Evolutionary conservation across 2,113 vertebrate species (phyloP).

Genomic region (Onychostoma macrolepis): DNA sequence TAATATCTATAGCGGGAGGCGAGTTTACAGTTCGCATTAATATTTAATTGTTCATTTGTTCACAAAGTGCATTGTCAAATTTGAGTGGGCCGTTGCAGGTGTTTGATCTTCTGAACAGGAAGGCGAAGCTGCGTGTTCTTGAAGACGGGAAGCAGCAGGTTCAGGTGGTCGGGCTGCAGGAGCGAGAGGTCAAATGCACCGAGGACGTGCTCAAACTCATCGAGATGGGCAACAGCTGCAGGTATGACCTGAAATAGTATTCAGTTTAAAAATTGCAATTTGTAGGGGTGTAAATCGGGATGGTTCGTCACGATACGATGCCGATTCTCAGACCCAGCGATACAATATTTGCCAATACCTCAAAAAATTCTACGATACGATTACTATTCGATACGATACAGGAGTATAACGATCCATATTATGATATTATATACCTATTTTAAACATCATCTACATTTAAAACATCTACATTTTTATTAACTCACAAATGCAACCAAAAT

Average conservation of each 20-base stretch:
- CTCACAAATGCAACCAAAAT: too few relatives aligned
- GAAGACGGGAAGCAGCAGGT: constrained; percentile 99
- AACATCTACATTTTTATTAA: too few relatives aligned
- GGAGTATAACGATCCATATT: too few relatives aligned
- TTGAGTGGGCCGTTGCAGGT: constrained; percentile 73
- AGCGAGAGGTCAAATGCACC: constrained; percentile 92
- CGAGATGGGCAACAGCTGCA: constrained; percentile 97
- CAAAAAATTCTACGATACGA: too few relatives aligned
- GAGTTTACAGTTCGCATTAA: constrained; percentile 23
- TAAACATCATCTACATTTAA: too few relatives aligned
- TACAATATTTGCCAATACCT: too few relatives aligned
- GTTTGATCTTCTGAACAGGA: constrained; percentile 95
- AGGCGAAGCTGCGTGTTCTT: constrained; percentile 92
- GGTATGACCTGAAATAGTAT: constrained; percentile 69
- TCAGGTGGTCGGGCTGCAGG: constrained; percentile 95
- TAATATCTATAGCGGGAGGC: constrained; percentile 98
- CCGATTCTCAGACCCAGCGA: too few relatives aligned
- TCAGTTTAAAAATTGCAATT: too few relatives aligned
- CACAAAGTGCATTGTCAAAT: background rate
- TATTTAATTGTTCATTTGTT: background rate
- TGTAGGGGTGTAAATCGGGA: too few relatives aligned
- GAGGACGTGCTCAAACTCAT: constrained; percentile 98
- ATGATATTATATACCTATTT: too few relatives aligned
- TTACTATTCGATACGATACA: too few relatives aligned
- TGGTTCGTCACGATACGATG: too few relatives aligned